Percentiles rank a stretch among this genome's conserved stretches.
Evolutionary conservation across 2,113 vertebrate genomes (phyloP).

Genomic region (Drymodes brunneopygia): DNA sequence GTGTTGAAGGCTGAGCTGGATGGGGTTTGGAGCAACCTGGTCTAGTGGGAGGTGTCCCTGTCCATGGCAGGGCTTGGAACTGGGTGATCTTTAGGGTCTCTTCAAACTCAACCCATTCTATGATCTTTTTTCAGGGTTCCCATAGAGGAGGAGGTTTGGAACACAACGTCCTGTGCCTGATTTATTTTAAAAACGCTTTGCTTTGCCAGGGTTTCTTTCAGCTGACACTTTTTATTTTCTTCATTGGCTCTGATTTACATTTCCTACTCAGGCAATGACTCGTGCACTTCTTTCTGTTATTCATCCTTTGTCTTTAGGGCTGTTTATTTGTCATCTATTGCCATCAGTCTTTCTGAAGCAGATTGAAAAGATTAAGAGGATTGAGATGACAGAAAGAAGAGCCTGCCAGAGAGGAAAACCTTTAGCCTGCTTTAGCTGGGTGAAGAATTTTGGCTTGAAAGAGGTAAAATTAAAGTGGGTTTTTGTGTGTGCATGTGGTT

Average conservation of each 20-base stretch:
- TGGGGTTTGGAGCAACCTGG: neutral
- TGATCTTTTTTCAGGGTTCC: neutral
- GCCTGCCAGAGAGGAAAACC: neutral
- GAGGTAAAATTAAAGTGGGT: neutral
- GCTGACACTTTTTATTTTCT: neutral
- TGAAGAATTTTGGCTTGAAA: neutral
- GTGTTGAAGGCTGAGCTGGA: neutral
- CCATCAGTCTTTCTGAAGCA: neutral
- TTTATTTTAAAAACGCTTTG: neutral
- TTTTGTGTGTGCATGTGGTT: neutral
- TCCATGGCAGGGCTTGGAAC: neutral
- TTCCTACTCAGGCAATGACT: neutral
- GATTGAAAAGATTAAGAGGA: neutral
- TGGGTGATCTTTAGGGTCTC: neutral
- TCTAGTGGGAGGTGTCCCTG: neutral
- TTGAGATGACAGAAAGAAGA: neutral
- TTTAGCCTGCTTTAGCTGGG: neutral
- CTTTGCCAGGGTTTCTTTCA: neutral
- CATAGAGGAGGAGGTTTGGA: neutral
- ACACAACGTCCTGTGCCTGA: fast-evolving
- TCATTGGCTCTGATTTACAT: neutral
- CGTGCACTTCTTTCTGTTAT: neutral
- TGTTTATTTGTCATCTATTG: neutral
- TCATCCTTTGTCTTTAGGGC: neutral
- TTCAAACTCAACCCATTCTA: neutral